Base-by-base conservation (phyloP, 2,113 vertebrate species). In the Notothenia coriiceps region DNA sequence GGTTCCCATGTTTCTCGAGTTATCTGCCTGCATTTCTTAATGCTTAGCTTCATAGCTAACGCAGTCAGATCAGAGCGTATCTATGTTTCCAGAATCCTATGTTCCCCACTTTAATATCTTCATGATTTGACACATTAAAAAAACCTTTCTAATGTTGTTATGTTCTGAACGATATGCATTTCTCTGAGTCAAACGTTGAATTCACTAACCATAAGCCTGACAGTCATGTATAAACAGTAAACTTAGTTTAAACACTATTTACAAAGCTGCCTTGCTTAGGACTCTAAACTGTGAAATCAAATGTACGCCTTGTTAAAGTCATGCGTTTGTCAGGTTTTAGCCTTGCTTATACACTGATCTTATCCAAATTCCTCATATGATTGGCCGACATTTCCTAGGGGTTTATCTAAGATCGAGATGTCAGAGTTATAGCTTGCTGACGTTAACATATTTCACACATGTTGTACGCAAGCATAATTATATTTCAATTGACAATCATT, bases 31-130 rank as follows among this genome's bases (percentile, higher is more conserved):
- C 17, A 20, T 47, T 56, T 62, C 4, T 25, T 44, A 3, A 20
- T 20, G 10, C 9, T 35, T 68, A 80, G 57, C 76, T 61, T 46
- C 15, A 13, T 46, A 51, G 76, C 44, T 65, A 65, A 47, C 44
- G 61, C 44, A 51, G 35, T 56, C 33, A 35, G 51, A 17, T 57
- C 49, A 40, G 35, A 40, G 35, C 35, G 35, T 40, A 40, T 40
- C 35, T 40, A 5, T 40, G 35, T 40, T 40, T 40, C 35, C 35
- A 40, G 35, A 7, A 6, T 40, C 35, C 35, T 40, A 40, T 40
- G 35, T 40, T 40, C 6, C 6, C 35, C 6, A 7, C 35, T 7
- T 40, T 40, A 40, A 6, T 6, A 40, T 40, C 6, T 7, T 40
- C 35, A 40, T 40, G 35, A 40, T 40, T 7, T 40, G 35, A 7